Evolutionary conservation across 1,140 invertebrate species (phyloP), one percentile per base, ranked within the genome.

Genomic region (Eumeta japonica): DNA sequence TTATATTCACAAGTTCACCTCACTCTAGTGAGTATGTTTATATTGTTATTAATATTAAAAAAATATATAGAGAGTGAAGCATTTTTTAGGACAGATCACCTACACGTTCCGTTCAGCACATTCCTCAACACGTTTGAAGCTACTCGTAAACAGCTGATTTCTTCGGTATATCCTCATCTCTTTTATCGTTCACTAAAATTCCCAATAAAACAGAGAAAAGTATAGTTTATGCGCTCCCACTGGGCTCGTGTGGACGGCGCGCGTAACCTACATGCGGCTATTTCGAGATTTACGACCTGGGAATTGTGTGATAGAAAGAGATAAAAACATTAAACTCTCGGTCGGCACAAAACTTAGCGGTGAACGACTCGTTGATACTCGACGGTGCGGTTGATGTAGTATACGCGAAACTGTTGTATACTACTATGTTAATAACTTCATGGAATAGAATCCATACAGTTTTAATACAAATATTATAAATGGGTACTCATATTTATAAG

Each of bases 271-370:
- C 72, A 74, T 74, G 73, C 75, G 73, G 75, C 75, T 73, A 75
- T 77, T 77, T 77, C 75, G 55, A 68, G 68, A 77, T 77, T 77
- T 77, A 77, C 73, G 73, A 77, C 63, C 75, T 77, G 75, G 75
- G 75, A 77, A 77, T 74, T 77, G 72, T 61, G 67, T 60, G 75
- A 66, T 64, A 55, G 75, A 77, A 46, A 57, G 68, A 60, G 73
- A 77, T 56, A 55, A 63, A 67, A 64, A 67, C 58, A 73, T 62
- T 63, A 56, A 52, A 59, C 60, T 64, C 64, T 60, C 60, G 58
- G 56, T 62, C 57, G 62, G 56, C 59, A 55, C 52, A 59, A 45
- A 64, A 61, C 51, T 60, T 52, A 58, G 55, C 48, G 52, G 31
- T 38, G 55, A 51, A 58, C 46, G 44, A 48, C 48, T 46, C 55